Percentiles rank a stretch among this genome's conserved stretches.
Conservation (phyloP, 2,888 invertebrate species). For the Gandaritis pyraliata region DNA sequence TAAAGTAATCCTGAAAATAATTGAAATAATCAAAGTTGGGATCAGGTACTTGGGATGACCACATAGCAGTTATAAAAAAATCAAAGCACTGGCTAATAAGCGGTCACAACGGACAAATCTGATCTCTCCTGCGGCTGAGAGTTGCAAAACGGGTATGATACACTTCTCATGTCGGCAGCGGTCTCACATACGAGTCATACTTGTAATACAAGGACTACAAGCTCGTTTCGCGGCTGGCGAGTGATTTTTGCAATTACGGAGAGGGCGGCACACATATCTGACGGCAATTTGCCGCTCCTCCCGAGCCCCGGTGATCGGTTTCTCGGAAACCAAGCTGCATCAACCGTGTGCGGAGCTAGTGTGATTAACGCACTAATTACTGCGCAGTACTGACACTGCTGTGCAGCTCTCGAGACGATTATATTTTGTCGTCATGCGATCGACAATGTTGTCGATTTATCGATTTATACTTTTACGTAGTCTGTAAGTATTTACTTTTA, state of each 20-base stretch:
- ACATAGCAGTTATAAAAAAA: too few relatives aligned
- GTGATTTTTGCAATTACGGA: conserved; percentile 82
- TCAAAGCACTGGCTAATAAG: not conserved
- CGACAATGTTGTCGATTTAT: conserved; percentile 11
- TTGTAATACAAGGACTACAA: conserved; percentile 59
- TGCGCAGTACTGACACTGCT: conserved; percentile 32
- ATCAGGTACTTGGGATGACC: too few relatives aligned
- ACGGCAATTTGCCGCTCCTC: conserved; percentile 78
- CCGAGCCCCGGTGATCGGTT: conserved; percentile 72
- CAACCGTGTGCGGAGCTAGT: conserved; percentile 63
- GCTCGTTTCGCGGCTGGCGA: conserved; percentile 54
- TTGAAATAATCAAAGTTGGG: too few relatives aligned
- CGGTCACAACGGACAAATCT: not conserved
- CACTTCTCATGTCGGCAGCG: conserved; percentile 38
- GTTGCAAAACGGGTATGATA: conserved; percentile 35
- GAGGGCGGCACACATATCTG: conserved; percentile 79
- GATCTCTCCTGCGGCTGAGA: conserved; percentile 18
- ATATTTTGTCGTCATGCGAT: conserved; percentile 27
- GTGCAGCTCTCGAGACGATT: conserved; percentile 27
- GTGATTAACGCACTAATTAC: conserved; percentile 80
- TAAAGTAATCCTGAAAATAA: not conserved
- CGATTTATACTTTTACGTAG: conserved; percentile 13
- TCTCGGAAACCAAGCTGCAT: conserved; percentile 79
- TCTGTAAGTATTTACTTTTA: conserved; percentile 5
- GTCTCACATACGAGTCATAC: conserved; percentile 48